These are phyloP conservation scores for Bactericera cockerelli DNA, from an alignment of 1,140 invertebrate species.

Conservation along the genomic window DNA sequence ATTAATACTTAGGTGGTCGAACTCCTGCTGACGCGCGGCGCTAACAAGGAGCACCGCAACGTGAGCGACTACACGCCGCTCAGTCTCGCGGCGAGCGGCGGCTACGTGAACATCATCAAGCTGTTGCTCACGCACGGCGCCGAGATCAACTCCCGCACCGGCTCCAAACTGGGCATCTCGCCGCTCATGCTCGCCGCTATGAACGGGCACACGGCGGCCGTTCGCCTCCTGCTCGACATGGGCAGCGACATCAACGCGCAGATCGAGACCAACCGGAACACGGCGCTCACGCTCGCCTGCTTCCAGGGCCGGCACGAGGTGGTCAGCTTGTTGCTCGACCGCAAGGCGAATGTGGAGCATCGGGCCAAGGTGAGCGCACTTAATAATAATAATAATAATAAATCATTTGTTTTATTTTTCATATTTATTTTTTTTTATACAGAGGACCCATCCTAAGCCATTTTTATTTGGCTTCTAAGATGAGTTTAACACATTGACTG, in stretches of 20 bases:
- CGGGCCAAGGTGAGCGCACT: constrained; percentile 80
- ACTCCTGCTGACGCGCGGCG: constrained; percentile 66
- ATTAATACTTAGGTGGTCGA: too few relatives aligned
- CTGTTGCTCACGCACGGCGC: constrained; percentile 78
- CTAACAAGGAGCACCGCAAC: constrained; percentile 98
- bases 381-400: too few relatives aligned
- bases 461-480: too few relatives aligned
- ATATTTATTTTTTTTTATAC: too few relatives aligned
- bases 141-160: constrained; percentile 96
- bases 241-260: constrained; percentile 99
- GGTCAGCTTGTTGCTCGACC: constrained; percentile 83
- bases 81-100: constrained; percentile 91
- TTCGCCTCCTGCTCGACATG: constrained; percentile 84
- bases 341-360: constrained; percentile 97
- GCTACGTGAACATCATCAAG: constrained; percentile 97
- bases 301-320: constrained; percentile 99
- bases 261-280: constrained; percentile 99
- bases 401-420: too few relatives aligned
- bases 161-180: constrained; percentile 93
- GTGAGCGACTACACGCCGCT: constrained; percentile 98
- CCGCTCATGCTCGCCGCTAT: constrained; percentile 98
- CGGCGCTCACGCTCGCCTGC: constrained; percentile 94
- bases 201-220: constrained; percentile 94
- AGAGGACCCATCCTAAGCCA: too few relatives aligned
- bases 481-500: too few relatives aligned